A percentile compares a stretch with the other conserved stretches of the same genome.
Evolutionary conservation across 2,888 invertebrate genomes (phyloP).

Genomic region (Hemithea aestivaria): DNA sequence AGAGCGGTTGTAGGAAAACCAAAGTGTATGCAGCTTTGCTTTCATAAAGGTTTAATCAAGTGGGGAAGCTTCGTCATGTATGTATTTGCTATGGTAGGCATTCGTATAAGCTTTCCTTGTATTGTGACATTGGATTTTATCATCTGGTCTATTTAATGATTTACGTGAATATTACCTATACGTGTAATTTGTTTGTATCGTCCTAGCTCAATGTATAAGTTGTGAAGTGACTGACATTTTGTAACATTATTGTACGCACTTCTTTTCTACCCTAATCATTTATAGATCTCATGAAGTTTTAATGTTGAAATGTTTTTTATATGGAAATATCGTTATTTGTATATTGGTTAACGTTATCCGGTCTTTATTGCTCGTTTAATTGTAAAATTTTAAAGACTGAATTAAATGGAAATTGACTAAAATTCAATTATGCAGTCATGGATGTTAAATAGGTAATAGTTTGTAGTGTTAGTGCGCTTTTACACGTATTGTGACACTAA

Average conservation of each 20-base stretch:
- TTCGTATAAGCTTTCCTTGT: too few species aligned
- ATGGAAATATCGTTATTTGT: constrained; percentile 12
- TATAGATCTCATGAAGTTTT: constrained; percentile 9
- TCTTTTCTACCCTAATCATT: constrained; percentile 20
- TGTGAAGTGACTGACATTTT: constrained; percentile 47
- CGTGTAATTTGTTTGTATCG: too few species aligned
- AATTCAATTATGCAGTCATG: constrained; percentile 73
- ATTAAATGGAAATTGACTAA: constrained; percentile 64
- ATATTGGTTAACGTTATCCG: constrained; percentile 41
- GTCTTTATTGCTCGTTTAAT: constrained; percentile 51
- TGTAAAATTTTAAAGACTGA: constrained; percentile 75
- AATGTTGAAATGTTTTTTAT: constrained; percentile 10
- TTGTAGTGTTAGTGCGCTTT: constrained; percentile 45
- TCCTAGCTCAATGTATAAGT: constrained; percentile 57
- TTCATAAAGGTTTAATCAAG: too few species aligned
- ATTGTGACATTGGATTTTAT: too few species aligned
- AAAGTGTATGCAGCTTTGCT: too few species aligned
- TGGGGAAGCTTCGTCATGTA: too few species aligned
- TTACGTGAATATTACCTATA: too few species aligned
- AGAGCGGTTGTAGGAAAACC: too few species aligned
- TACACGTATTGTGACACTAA: too few species aligned
- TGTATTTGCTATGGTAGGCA: too few species aligned
- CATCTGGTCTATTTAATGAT: too few species aligned
- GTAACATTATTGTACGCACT: constrained; percentile 31
- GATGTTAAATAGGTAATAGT: constrained; percentile 52